phyloP scores from a whole-genome alignment of 2,888 invertebrate species.

The Cyclophora albipunctata region DNA sequence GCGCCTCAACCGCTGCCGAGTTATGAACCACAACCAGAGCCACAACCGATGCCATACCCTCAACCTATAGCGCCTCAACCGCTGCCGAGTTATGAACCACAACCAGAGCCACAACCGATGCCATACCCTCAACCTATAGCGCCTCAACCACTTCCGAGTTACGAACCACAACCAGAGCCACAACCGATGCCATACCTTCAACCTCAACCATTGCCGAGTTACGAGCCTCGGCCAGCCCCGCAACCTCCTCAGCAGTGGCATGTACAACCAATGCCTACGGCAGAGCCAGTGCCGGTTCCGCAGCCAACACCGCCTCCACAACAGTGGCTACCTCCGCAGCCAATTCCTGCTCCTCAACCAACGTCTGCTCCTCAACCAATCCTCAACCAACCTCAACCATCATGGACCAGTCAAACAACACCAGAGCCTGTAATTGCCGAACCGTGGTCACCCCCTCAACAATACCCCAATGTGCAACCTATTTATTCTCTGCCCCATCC shows the following conservation, averaged over 20 bases:
- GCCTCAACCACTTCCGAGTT: constrained; percentile 1
- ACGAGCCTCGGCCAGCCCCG: background rate
- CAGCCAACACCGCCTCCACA: background rate
- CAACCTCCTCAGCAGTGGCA: too few species aligned
- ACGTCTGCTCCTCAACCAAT: background rate
- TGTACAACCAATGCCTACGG: background rate
- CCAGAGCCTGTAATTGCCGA: too few species aligned
- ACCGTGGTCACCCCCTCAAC: too few species aligned
- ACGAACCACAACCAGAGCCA: background rate
- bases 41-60: too few species aligned
- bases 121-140: constrained; percentile 1
- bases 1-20: background rate
- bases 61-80: background rate
- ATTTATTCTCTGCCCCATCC: too few species aligned
- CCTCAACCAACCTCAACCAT: background rate
- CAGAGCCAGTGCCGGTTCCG: constrained; percentile 1
- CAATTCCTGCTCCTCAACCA: background rate
- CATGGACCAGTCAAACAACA: background rate
- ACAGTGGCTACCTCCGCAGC: background rate
- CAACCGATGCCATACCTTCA: constrained; percentile 1
- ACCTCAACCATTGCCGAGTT: background rate
- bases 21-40: background rate
- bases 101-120: constrained; percentile 1
- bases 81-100: background rate
- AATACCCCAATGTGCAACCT: too few species aligned